These are phyloP conservation scores for Arrhamphus sclerolepis DNA, from an alignment of 2,797 vertebrate genomes.

Conservation along the genomic window DNA sequence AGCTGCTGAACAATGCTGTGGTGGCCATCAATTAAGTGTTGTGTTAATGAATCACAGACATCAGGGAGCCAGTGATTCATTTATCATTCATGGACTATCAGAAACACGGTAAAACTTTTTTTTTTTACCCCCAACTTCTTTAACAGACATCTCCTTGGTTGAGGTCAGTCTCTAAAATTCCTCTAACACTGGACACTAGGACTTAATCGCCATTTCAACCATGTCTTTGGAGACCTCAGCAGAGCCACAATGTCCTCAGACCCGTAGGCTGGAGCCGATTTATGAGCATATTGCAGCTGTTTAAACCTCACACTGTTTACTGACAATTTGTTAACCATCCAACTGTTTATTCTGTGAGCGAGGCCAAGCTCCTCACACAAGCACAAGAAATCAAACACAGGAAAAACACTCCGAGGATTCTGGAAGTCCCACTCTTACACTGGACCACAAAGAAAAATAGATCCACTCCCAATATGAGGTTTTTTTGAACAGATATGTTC, in stretches of 20 bases:
- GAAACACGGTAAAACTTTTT: slow-evolving; percentile 25
- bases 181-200: not conserved
- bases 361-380: slow-evolving; percentile 71
- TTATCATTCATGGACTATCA: slow-evolving; percentile 19
- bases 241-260: slow-evolving; percentile 14
- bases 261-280: slow-evolving; percentile 32
- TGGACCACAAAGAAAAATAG: not conserved
- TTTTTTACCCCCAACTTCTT: too few species aligned
- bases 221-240: slow-evolving; percentile 20
- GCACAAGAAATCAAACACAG: slow-evolving; percentile 75
- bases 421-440: slow-evolving; percentile 16
- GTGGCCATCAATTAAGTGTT: slow-evolving; percentile 27
- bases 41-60: slow-evolving; percentile 50
- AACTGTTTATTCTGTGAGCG: slow-evolving; percentile 80
- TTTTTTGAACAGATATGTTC: not conserved
- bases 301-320: slow-evolving; percentile 81
- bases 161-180: not conserved
- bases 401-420: slow-evolving; percentile 32
- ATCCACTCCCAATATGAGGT: not conserved
- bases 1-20: slow-evolving; percentile 19
- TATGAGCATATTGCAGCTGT: slow-evolving; percentile 81
- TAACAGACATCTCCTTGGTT: too few species aligned
- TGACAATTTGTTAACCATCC: slow-evolving; percentile 79
- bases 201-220: slow-evolving; percentile 33
- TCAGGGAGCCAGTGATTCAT: slow-evolving; percentile 27